A percentile compares a stretch with the other conserved stretches of the same genome.
These are phyloP conservation scores for Bombylius discolor DNA, from an alignment of 2,888 invertebrate genomes.

Conservation along the genomic window DNA sequence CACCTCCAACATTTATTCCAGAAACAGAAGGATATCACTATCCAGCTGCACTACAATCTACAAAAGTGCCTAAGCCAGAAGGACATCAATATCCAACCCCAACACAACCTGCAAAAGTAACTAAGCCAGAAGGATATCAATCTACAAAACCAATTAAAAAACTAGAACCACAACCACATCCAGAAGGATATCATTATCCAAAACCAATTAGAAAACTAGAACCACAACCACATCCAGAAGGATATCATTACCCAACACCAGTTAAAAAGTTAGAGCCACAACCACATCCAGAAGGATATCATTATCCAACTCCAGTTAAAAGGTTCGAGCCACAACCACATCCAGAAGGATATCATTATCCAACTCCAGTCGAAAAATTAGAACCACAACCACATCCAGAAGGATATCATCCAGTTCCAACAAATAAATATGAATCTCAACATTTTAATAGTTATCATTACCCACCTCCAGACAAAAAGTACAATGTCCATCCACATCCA, in stretches of 20 bases:
- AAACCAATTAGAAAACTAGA: not conserved
- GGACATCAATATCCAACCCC: not conserved
- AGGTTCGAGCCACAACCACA: no score
- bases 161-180: not conserved
- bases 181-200: not conserved
- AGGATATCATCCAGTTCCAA: constrained; percentile 1
- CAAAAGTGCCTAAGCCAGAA: not conserved
- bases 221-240: not conserved
- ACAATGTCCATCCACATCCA: no score
- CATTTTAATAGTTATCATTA: no score
- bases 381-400: not conserved
- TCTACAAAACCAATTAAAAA: not conserved
- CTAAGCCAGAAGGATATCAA: not conserved
- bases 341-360: no score
- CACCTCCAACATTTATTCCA: no score
- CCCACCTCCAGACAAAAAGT: no score
- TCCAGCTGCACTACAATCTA: not conserved
- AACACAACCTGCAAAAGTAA: not conserved
- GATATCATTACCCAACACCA: not conserved
- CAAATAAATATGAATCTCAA: no score
- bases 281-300: not conserved
- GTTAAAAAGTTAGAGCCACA: no score
- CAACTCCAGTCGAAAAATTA: not conserved
- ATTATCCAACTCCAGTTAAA: no score
- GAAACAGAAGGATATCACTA: not conserved